phyloP scores from a whole-genome alignment of 2,113 vertebrate species.

The Tupaia chinensis region DNA sequence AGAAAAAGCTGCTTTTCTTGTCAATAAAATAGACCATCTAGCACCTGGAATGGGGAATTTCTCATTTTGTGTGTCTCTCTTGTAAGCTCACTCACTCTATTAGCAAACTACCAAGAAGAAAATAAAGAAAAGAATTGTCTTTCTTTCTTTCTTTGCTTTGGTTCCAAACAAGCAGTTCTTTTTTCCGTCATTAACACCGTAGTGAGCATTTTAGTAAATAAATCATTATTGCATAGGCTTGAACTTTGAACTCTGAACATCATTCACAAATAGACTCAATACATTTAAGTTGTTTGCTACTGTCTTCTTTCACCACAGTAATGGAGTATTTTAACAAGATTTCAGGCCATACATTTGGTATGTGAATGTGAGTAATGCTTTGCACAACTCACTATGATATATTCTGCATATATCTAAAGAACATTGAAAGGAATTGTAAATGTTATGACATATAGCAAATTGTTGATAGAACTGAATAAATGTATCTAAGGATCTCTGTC shows the following conservation, averaged over 20 bases:
- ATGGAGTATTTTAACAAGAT: neutral
- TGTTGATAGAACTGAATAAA: conserved; percentile 41
- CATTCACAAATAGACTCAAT: conserved; percentile 9
- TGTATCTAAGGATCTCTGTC: conserved; percentile 5
- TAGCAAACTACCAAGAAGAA: too few species aligned
- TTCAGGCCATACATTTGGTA: conserved; percentile 6
- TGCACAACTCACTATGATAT: neutral
- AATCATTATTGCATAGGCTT: neutral
- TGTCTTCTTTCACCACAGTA: neutral
- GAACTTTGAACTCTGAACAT: neutral
- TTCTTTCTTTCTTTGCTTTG: neutral
- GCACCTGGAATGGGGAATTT: too few species aligned
- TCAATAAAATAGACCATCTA: too few species aligned
- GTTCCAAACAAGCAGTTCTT: neutral
- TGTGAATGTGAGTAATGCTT: conserved; percentile 33
- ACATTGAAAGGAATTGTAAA: neutral
- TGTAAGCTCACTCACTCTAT: too few species aligned
- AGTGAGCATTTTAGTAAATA: conserved; percentile 2
- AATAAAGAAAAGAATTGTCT: neutral
- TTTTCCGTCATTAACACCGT: neutral
- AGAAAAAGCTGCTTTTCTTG: too few species aligned
- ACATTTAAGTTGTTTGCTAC: neutral
- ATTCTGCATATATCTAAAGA: neutral
- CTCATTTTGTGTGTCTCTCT: too few species aligned
- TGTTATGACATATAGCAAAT: neutral